Base-by-base conservation (phyloP, 1,140 invertebrate genomes). In the Pogonus chalceus region DNA sequence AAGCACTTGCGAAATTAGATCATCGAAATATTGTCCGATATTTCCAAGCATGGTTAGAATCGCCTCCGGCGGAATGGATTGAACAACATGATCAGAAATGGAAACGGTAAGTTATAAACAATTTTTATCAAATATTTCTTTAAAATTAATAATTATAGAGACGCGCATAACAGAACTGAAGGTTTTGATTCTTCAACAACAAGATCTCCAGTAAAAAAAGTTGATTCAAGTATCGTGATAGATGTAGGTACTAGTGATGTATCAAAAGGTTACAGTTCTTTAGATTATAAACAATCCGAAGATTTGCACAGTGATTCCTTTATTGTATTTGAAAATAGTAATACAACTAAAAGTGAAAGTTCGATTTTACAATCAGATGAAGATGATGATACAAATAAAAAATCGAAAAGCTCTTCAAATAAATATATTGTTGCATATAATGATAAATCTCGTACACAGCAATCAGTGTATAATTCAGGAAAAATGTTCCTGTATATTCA, bases 1-100 rank as follows among this genome's bases (percentile, higher is more conserved):
- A 88, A 63, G 92, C 93, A 0, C 71, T 98, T 12, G 95, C 96
- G 2, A 92, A 90, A 69, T 74, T 98, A 47, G 94, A 98, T 57
- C 95, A 98, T 75, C 80, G 83, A 31, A 87, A 96, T 67, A 97
- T 98, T 60, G 94, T 98, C 10, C 76, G 95, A 12, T 97, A 95
- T 68, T 96, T 92, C 67, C 86, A 93, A 74, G 84, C 92, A 0
- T 98, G 94, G 95, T 69, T 92, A 0, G 94, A 98, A 72, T 81
- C 81, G 49, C 93, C 94, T 21, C 93, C 95, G 2, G 67, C 75
- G 9, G 85, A 82, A 1, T 96, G 92, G 91, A 84, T 92, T 69
- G 83, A 93, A 64, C 72, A 84, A 43, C 79, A 83, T 52, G 92
- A 96, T 72, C 75, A 75, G 49, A 63, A 78, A 7, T 84, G 80